Evolutionary conservation across 2,113 vertebrate species (phyloP), one percentile per base, ranked within the genome.

Genomic region (Thermophis baileyi): DNA sequence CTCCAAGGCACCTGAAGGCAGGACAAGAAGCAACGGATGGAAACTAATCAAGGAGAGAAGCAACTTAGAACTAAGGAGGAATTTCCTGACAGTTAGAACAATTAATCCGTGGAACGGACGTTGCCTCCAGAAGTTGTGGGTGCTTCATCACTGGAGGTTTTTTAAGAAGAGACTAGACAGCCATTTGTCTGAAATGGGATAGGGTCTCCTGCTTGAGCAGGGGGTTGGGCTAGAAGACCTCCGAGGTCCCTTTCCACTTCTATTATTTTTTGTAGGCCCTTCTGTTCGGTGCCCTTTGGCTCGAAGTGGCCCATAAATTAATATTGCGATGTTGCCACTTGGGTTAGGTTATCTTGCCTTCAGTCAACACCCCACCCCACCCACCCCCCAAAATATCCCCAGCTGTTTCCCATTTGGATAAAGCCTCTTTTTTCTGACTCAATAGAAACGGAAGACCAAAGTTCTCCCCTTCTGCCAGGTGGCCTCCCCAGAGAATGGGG

Each of bases 271-370:
- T 27, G 10, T 18, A 20, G n/a, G 69, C n/a, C 7, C n/a, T 63
- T 63, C 10, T 63, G 27, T 63, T 63, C 4, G 3, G 27, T 63
- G 27, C 60, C 60, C n/a, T 40, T 74, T 74, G 69, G n/a, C 14
- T 35, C 6, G 0, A 18, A 35, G n/a, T 6, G 14, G 69, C n/a
- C n/a, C 69, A 18, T 35, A 35, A 74, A 74, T 35, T 35, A 74
- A 74, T 35, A 20, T 7, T 18, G 14, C 1, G 5, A 6, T 1
- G 14, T 74, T n/a, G 18, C 14, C 16, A 25, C 0, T 1, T 0
- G 14, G n/a, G 6, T 20, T 30, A 24, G 24, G 12, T 3, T 20
- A 14, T 3, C 57, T 35, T 27, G 30, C 54, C 24, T 27, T 24
- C 47, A 53, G 14, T 47, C 2, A 57, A 91, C 50, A 16, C 6